phyloP scores from a whole-genome alignment of 2,888 invertebrate species.

The Xanthia icteritia region DNA sequence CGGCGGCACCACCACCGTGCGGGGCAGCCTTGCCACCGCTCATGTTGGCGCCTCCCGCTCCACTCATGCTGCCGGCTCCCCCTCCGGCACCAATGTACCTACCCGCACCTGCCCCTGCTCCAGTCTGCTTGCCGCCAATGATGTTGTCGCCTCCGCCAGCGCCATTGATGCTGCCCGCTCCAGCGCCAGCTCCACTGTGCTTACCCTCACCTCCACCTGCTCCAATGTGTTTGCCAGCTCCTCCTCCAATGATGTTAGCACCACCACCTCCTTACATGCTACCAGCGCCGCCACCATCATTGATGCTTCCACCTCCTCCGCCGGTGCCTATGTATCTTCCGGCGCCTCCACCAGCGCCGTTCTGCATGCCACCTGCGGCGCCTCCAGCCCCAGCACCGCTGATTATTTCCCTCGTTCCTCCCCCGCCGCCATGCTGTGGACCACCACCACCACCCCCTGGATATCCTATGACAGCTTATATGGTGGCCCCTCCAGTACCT shows the following conservation, averaged over 20 bases:
- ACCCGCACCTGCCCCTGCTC: slow-evolving; percentile 67
- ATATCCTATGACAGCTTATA: slow-evolving; percentile 83
- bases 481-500: slow-evolving; percentile 83
- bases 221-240: slow-evolving; percentile 22
- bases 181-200: slow-evolving; percentile 55
- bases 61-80: slow-evolving; percentile 59
- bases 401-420: slow-evolving; percentile 78
- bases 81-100: slow-evolving; percentile 58
- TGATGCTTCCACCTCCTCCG: slow-evolving; percentile 38
- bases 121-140: slow-evolving; percentile 57
- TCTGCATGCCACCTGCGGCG: slow-evolving; percentile 61
- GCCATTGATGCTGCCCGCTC: slow-evolving; percentile 57
- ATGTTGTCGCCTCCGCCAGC: slow-evolving; percentile 63
- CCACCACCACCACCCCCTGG: slow-evolving; percentile 76
- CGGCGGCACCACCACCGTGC: slow-evolving; percentile 75
- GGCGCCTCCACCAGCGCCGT: slow-evolving; percentile 52
- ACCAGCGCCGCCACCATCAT: slow-evolving; percentile 52
- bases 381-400: slow-evolving; percentile 72
- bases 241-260: slow-evolving; percentile 57
- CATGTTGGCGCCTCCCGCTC: slow-evolving; percentile 58
- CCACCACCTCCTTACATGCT: slow-evolving; percentile 59
- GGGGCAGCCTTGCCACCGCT: slow-evolving; percentile 68
- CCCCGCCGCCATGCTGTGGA: slow-evolving; percentile 60
- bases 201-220: slow-evolving; percentile 48
- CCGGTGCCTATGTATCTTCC: slow-evolving; percentile 57